These are phyloP conservation scores for Ctenopoma kingsleyae DNA, from an alignment of 2,797 vertebrate genomes.

Conservation along the genomic window DNA sequence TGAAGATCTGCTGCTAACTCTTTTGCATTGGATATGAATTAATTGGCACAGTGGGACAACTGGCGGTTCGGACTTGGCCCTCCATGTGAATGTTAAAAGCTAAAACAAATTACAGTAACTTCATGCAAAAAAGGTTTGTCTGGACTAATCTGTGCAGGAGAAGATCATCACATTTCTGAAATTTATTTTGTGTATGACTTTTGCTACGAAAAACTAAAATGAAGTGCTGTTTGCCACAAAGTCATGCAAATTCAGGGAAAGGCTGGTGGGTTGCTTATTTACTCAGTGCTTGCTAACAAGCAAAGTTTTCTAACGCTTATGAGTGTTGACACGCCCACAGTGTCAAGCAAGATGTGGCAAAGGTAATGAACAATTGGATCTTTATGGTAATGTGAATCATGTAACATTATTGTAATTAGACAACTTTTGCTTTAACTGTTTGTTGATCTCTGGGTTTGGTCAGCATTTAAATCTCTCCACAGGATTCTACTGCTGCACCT, in stretches of 20 bases:
- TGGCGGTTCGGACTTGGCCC: too few species aligned
- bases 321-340: slow-evolving; percentile 27
- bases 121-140: slow-evolving; percentile 2
- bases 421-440: slow-evolving; percentile 8
- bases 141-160: slow-evolving; percentile 7
- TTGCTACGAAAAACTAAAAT: slow-evolving; percentile 31
- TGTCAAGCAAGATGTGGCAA: slow-evolving; percentile 18
- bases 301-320: slow-evolving; percentile 52
- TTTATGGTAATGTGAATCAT: slow-evolving; percentile 33
- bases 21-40: slow-evolving; percentile 5
- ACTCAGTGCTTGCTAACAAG: slow-evolving; percentile 51
- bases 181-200: slow-evolving; percentile 36
- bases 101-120: background rate
- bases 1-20: slow-evolving; percentile 3
- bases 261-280: slow-evolving; percentile 39
- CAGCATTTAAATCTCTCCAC: slow-evolving; percentile 12
- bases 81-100: slow-evolving; percentile 11
- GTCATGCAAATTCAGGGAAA: slow-evolving; percentile 41
- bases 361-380: slow-evolving; percentile 20
- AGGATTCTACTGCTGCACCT: background rate
- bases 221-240: slow-evolving; percentile 37
- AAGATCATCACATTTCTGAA: slow-evolving; percentile 41
- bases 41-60: background rate
- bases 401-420: slow-evolving; percentile 20
- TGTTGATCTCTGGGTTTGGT: slow-evolving; percentile 23